Percentiles rank a stretch among this genome's conserved stretches.
Conservation (phyloP, 1,140 invertebrate genomes). For the Papilio machaon region DNA sequence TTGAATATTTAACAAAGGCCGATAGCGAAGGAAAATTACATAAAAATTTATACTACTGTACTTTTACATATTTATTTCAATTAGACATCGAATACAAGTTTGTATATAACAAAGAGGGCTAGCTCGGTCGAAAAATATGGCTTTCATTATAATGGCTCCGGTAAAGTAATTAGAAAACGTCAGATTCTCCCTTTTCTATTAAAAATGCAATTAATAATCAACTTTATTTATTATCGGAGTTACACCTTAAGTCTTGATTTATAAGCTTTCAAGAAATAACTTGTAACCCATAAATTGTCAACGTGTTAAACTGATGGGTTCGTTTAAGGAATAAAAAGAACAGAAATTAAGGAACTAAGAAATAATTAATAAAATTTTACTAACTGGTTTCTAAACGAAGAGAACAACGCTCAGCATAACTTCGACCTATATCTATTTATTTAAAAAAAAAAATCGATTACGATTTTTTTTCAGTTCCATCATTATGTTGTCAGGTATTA, state of each 20-base stretch:
- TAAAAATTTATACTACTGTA: too few species aligned
- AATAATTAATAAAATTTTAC: too few species aligned
- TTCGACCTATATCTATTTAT: too few species aligned
- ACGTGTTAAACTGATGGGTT: not conserved
- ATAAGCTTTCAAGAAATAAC: conserved; percentile 24
- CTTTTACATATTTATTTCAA: not conserved
- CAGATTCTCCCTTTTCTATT: conserved; percentile 14
- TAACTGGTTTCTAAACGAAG: too few species aligned
- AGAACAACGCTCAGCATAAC: too few species aligned
- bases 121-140: not conserved
- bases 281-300: conserved; percentile 7
- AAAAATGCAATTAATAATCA: conserved; percentile 26
- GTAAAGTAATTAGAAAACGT: conserved; percentile 23
- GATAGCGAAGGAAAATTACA: too few species aligned
- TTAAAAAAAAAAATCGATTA: too few species aligned
- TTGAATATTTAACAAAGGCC: too few species aligned
- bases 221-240: conserved; percentile 25
- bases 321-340: not conserved
- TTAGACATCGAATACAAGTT: not conserved
- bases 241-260: conserved; percentile 29
- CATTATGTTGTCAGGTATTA: not conserved
- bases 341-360: too few species aligned
- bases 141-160: conserved; percentile 1
- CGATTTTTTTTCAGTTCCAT: not conserved
- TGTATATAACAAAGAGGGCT: not conserved